These are phyloP conservation scores for Micrasema longulum DNA, from an alignment of 1,140 invertebrate species.

Conservation along the genomic window DNA sequence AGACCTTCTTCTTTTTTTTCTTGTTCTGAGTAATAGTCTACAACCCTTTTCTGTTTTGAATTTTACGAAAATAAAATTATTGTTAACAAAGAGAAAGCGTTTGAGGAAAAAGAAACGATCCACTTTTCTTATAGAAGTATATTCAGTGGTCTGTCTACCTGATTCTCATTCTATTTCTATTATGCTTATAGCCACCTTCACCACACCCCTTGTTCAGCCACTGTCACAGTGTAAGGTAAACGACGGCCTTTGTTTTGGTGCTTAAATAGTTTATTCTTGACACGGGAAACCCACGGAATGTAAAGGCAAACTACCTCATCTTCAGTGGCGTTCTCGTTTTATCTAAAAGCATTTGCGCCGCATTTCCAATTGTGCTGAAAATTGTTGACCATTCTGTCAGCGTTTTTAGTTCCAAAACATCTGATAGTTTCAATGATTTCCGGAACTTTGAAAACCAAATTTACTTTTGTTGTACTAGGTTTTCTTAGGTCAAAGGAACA, in stretches of 20 bases:
- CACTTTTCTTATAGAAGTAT: neutral
- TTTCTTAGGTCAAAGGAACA: too few relatives aligned
- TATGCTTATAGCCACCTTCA: neutral
- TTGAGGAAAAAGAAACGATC: conserved; percentile 4
- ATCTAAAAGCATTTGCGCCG: too few relatives aligned
- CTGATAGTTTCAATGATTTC: too few relatives aligned
- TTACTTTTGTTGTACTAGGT: too few relatives aligned
- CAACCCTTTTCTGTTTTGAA: neutral
- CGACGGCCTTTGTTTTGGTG: conserved; percentile 50
- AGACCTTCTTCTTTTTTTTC: too few relatives aligned
- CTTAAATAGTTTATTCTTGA: conserved; percentile 54
- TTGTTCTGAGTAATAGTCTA: too few relatives aligned
- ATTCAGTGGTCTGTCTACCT: neutral
- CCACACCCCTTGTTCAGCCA: conserved; percentile 3
- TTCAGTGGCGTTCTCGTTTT: too few relatives aligned
- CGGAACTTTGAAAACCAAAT: too few relatives aligned
- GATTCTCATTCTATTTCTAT: neutral
- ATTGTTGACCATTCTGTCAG: too few relatives aligned
- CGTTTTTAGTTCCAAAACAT: too few relatives aligned
- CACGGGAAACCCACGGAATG: conserved; percentile 47
- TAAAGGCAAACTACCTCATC: too few relatives aligned
- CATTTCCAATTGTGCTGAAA: too few relatives aligned
- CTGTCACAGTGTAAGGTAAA: conserved; percentile 39
- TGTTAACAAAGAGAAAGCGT: neutral
- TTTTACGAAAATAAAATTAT: neutral